Percentiles rank a stretch among this genome's conserved stretches.
These are phyloP conservation scores for Ariolimax columbianus DNA, from an alignment of 2,888 invertebrate species.

Conservation along the genomic window DNA sequence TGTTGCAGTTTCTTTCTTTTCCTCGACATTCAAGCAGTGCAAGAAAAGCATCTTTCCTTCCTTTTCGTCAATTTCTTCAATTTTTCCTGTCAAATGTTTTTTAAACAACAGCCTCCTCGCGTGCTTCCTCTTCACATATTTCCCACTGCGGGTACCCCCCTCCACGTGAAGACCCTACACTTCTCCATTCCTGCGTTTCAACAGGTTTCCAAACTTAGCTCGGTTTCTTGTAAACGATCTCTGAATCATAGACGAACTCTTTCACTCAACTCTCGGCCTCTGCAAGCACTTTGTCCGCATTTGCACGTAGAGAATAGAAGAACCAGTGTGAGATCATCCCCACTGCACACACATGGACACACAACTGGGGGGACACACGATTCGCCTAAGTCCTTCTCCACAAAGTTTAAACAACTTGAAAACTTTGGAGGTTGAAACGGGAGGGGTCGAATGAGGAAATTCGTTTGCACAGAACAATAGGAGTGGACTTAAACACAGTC, in stretches of 20 bases:
- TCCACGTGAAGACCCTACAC: too few relatives aligned
- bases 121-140: too few relatives aligned
- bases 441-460: background rate
- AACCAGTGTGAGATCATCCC: background rate
- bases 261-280: background rate
- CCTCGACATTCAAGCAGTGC: too few relatives aligned
- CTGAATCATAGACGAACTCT: background rate
- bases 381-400: background rate
- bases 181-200: too few relatives aligned
- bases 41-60: too few relatives aligned
- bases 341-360: background rate
- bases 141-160: too few relatives aligned
- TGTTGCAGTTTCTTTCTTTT: too few relatives aligned
- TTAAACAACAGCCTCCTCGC: too few relatives aligned
- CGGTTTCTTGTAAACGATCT: background rate
- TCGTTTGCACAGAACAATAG: conserved; percentile 2
- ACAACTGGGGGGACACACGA: background rate
- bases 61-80: too few relatives aligned
- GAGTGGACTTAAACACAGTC: background rate
- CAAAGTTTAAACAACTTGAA: conserved; percentile 10
- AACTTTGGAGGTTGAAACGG: background rate
- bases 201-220: background rate
- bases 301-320: background rate
- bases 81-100: too few relatives aligned
- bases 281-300: background rate